Conservation (phyloP, 2,888 invertebrate genomes). For the Keiferia lycopersicella region DNA sequence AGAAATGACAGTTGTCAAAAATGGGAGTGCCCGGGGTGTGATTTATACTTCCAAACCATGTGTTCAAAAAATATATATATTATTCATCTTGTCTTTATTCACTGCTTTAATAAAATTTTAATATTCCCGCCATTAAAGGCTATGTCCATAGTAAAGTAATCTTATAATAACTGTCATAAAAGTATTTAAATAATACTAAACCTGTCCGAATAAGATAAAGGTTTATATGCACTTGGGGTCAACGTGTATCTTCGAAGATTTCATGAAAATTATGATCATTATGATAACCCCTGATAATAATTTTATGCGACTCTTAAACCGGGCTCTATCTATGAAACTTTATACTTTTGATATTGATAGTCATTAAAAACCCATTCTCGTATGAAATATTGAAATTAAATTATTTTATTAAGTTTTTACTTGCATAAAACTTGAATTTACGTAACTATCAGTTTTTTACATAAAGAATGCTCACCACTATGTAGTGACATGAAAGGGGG, state of each 20-base stretch:
- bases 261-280: conserved; percentile 4
- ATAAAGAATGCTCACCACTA: no score
- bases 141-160: conserved; percentile 10
- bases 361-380: no score
- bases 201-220: conserved; percentile 7
- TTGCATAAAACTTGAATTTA: no score
- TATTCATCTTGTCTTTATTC: neutral
- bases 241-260: conserved; percentile 6
- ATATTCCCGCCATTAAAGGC: neutral
- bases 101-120: neutral
- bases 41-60: neutral
- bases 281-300: neutral
- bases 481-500: no score
- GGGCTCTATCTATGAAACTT: neutral
- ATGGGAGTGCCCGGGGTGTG: no score
- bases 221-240: neutral
- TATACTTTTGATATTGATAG: no score
- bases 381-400: neutral
- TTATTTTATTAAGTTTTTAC: neutral
- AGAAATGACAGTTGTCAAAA: no score
- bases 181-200: conserved; percentile 2
- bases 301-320: conserved; percentile 5
- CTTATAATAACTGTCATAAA: conserved; percentile 5
- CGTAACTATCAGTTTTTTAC: no score
- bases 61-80: neutral